phyloP scores from a whole-genome alignment of 1,140 invertebrate genomes.

The Colletes latitarsis region DNA sequence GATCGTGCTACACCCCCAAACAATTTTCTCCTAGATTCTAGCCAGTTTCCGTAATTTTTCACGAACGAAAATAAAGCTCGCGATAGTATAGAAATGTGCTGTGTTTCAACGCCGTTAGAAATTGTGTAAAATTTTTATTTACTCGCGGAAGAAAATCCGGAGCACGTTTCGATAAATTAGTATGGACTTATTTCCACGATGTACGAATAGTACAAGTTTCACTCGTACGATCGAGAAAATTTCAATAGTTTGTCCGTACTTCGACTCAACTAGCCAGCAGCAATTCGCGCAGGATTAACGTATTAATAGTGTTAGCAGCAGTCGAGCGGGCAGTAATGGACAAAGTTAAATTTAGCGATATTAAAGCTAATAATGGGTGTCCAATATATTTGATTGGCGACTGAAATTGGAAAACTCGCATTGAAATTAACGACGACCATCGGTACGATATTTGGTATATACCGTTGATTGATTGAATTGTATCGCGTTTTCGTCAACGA shows the following conservation, averaged over 20 bases:
- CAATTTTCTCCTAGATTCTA: conserved; percentile 9
- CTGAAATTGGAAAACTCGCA: conserved; percentile 28
- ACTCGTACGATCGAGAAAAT: too few species aligned
- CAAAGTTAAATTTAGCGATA: conserved; percentile 21
- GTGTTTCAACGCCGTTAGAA: too few species aligned
- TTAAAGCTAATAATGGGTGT: conserved; percentile 34
- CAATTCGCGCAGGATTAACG: conserved; percentile 15
- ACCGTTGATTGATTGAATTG: neutral
- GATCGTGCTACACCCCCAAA: neutral
- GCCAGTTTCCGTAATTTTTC: neutral
- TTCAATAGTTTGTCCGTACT: too few species aligned
- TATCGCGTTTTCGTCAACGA: neutral
- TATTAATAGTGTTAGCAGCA: conserved; percentile 24
- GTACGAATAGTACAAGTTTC: too few species aligned
- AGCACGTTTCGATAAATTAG: conserved; percentile 2
- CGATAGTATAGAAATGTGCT: too few species aligned
- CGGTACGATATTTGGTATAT: conserved; percentile 1
- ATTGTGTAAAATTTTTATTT: too few species aligned
- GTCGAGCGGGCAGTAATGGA: neutral
- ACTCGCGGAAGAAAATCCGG: too few species aligned
- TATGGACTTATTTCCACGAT: neutral
- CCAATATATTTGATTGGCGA: conserved; percentile 14
- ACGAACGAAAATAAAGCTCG: too few species aligned
- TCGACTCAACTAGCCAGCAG: conserved; percentile 8
- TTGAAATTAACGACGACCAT: conserved; percentile 23